Percentiles rank a stretch among this genome's conserved stretches.
Evolutionary conservation across 2,888 invertebrate genomes (phyloP).

Genomic region (Stenotaenia linearis): DNA sequence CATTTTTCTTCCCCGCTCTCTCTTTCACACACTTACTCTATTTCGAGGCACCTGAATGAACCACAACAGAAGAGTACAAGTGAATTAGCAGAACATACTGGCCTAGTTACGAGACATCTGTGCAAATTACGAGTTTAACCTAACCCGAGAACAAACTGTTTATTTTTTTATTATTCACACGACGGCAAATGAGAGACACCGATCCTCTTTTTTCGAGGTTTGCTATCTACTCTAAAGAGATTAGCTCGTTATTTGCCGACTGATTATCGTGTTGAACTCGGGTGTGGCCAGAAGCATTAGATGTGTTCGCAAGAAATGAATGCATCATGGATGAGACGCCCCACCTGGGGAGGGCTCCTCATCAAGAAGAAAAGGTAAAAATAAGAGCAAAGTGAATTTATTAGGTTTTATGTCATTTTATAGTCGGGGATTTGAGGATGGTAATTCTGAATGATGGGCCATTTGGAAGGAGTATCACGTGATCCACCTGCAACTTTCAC

Average conservation of each 20-base stretch:
- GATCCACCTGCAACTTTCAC: neutral
- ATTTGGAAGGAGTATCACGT: neutral
- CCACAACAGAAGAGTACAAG: neutral
- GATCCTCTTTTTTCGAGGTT: neutral
- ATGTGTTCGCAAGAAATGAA: neutral
- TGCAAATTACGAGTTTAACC: neutral
- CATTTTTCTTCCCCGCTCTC: neutral
- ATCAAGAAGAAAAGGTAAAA: slow-evolving; percentile 4
- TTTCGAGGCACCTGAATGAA: neutral
- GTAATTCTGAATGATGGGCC: slow-evolving; percentile 5
- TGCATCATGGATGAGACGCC: neutral
- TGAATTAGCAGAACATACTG: neutral
- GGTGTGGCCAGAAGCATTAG: neutral
- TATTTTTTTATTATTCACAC: neutral
- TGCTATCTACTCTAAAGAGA: neutral
- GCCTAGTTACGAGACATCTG: neutral
- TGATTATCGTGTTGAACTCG: neutral
- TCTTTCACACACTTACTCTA: neutral
- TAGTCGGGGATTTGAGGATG: neutral
- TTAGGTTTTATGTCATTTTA: slow-evolving; percentile 8
- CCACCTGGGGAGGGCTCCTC: slow-evolving; percentile 3
- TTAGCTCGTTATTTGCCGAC: neutral
- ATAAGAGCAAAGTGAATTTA: neutral
- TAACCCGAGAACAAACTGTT: neutral
- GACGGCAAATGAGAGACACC: neutral